Conservation (phyloP, 2,113 vertebrate species). For the Heterotilapia buettikoferi region DNA sequence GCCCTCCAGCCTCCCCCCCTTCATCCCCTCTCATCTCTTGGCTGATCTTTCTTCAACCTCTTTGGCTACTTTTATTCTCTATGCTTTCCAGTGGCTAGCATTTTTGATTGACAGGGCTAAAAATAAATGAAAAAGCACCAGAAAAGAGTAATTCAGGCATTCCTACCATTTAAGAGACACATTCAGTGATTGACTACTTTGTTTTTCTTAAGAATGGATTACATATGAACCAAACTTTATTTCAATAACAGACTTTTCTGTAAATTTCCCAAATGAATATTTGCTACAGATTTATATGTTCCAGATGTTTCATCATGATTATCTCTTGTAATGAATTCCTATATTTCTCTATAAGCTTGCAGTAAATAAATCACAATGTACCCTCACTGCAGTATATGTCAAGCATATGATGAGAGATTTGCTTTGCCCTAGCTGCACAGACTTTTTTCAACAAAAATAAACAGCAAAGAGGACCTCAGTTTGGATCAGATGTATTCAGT, state of each 20-base stretch:
- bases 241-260: background rate
- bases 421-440: background rate
- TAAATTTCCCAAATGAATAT: conserved; percentile 13
- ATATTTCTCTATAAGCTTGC: background rate
- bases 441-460: background rate
- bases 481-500: background rate
- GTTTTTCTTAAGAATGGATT: background rate
- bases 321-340: background rate
- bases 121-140: background rate
- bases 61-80: conserved; percentile 19
- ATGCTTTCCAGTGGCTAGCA: background rate
- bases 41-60: conserved; percentile 37
- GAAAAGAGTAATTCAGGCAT: background rate
- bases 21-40: background rate
- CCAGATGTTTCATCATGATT: conserved; percentile 25
- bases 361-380: background rate
- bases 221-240: background rate
- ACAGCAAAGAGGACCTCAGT: background rate
- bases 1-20: background rate
- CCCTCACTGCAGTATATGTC: background rate
- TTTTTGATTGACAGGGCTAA: conserved; percentile 70
- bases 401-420: background rate
- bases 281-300: conserved; percentile 6
- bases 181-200: background rate
- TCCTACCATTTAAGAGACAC: background rate